Conservation (phyloP, 2,888 invertebrate species). For the Sinotaia quadrata region DNA sequence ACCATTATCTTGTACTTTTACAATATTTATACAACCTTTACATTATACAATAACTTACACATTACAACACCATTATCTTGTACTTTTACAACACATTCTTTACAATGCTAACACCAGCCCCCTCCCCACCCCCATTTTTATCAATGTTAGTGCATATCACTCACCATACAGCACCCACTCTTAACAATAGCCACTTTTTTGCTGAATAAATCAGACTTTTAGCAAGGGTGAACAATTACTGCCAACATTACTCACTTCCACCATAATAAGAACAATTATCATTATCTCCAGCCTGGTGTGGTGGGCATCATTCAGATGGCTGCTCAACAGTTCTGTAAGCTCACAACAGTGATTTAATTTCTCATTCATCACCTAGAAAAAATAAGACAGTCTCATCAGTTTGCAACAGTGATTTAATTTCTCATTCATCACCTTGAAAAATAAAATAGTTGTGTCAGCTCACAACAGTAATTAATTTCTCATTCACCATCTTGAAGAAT, state of each 20-base stretch:
- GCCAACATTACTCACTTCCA: conserved; percentile 81
- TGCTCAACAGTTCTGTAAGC: conserved; percentile 88
- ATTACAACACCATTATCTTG: background rate
- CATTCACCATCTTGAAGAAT: no score
- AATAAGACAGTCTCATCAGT: conserved; percentile 87
- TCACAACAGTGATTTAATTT: conserved; percentile 95
- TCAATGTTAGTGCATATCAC: background rate
- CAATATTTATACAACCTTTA: background rate
- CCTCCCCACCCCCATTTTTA: no score
- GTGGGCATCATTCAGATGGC: conserved; percentile 92
- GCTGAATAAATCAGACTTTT: background rate
- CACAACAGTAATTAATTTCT: no score
- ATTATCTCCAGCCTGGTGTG: conserved; percentile 96
- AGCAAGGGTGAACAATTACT: background rate
- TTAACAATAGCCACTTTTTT: background rate
- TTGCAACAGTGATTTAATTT: conserved; percentile 95
- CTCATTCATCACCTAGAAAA: conserved; percentile 93
- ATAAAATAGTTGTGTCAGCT: conserved; percentile 89
- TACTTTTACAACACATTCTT: background rate
- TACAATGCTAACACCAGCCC: no score
- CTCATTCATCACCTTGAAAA: conserved; percentile 93
- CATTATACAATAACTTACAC: background rate
- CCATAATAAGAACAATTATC: conserved; percentile 95
- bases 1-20: background rate
- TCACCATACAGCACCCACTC: background rate